Evolutionary conservation across 2,888 invertebrate genomes (phyloP), one percentile per base, ranked within the genome.

Genomic region (Apoda limacodes): DNA sequence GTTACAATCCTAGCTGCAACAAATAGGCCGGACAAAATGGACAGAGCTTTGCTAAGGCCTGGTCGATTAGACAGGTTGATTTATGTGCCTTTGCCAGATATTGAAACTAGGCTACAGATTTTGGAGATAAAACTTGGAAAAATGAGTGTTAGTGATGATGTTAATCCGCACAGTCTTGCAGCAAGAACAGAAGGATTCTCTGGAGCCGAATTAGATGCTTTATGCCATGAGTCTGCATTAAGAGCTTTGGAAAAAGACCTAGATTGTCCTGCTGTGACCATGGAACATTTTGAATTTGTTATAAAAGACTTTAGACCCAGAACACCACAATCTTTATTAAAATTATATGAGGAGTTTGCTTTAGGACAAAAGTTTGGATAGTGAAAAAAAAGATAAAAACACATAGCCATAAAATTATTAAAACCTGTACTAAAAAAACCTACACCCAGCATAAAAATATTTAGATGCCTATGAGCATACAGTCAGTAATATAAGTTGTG

Each of bases 1-100:
- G 97, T 99, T 0, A 92, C 92, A 1, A 87, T 99, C 34, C 83
- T 99, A 12, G 98, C 96, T 4, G 98, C 99, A 0, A 99, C 98
- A 1, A 99, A 99, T 70, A 84, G 98, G 13, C 98, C 98, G 0
- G 97, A 98, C 61, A 88, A 91, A 64, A 93, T 99, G 53, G 98
- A 99, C 59, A 87, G 91, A 57, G 98, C 98, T 0, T 70, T 99
- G 11, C 69, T 98, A 13, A 82, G 98, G 32, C 96, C 97, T 0
- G 96, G 98, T 0, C 85, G 98, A 24, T 82, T 98, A 25, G 97
- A 97, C 67, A 82, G 94, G 33, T 85, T 96, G 14, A 88, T 98
- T 30, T 95, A 98, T 58, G 97, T 99, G 1, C 92, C 95, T 0
- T 69, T 99, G 30, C 98, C 98, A 0, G 91, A 96, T 67, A 69